Percentiles rank a stretch among this genome's conserved stretches.
These are phyloP conservation scores for Chondrosia reniformis DNA, from an alignment of 37 sponge, comb jelly and placozoan genomes.

Conservation along the genomic window DNA sequence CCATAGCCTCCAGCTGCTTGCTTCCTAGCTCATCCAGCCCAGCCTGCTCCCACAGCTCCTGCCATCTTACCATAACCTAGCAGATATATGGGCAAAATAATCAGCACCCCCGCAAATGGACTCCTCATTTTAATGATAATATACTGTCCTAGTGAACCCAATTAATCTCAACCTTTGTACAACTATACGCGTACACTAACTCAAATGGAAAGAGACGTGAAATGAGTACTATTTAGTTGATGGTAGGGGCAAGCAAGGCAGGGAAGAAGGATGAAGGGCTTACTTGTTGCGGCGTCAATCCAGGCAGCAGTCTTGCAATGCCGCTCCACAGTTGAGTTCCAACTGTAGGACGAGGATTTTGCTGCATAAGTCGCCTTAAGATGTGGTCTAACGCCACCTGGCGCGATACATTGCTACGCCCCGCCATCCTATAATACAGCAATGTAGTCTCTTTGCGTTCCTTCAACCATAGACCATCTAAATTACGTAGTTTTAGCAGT, in stretches of 20 bases:
- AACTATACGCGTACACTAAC: too few species aligned
- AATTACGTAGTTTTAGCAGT: too few species aligned
- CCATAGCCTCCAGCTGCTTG: constrained; percentile 47
- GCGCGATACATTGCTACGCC: constrained; percentile 5
- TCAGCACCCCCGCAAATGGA: not conserved
- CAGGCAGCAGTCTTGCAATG: constrained; percentile 65
- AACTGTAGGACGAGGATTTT: constrained; percentile 39
- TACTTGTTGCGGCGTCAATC: constrained; percentile 71
- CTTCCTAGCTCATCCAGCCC: not conserved
- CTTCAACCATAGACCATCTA: too few species aligned
- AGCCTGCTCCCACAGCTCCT: constrained; percentile 41
- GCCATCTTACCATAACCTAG: constrained; percentile 47
- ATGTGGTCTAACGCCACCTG: constrained; percentile 69
- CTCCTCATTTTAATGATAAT: not conserved
- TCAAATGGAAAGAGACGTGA: too few species aligned
- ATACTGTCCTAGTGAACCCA: too few species aligned
- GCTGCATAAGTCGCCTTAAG: constrained; percentile 73
- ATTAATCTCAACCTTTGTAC: too few species aligned
- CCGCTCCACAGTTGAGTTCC: constrained; percentile 60
- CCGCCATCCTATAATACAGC: not conserved
- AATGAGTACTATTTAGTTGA: too few species aligned
- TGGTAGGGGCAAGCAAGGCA: not conserved
- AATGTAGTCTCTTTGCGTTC: not conserved
- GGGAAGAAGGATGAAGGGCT: not conserved
- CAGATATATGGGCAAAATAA: not conserved